These are phyloP conservation scores for Gasterosteus aculeatus DNA, from an alignment of 2,113 vertebrate species.

Conservation along the genomic window DNA sequence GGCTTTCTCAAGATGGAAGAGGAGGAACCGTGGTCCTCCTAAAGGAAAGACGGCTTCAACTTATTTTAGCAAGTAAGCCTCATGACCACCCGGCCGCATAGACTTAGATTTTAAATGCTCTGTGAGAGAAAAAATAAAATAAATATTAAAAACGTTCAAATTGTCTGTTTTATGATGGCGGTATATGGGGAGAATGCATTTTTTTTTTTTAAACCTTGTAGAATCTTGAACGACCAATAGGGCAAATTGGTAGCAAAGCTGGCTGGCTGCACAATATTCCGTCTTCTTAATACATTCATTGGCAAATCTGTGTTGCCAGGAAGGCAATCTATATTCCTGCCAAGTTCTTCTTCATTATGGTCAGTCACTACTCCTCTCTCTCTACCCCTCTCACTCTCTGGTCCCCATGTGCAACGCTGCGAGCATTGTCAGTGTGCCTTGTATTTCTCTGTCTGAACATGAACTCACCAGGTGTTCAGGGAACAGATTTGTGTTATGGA, in stretches of 20 bases:
- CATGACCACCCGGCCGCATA: neutral
- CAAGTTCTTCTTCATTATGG: neutral
- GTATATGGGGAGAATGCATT: neutral
- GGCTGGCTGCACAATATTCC: neutral
- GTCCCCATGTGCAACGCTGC: neutral
- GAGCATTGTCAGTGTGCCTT: neutral
- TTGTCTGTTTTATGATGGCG: neutral
- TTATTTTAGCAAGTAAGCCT: slow-evolving; percentile 1
- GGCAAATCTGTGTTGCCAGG: neutral
- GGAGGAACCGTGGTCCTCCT: neutral
- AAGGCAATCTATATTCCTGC: neutral
- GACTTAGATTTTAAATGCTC: neutral
- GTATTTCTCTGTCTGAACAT: neutral
- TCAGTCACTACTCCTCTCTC: neutral
- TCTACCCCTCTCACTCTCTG: neutral
- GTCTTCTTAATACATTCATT: neutral
- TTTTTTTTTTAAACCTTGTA: neutral
- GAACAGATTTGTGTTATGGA: neutral
- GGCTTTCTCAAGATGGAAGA: slow-evolving; percentile 7
- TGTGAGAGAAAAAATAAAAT: neutral
- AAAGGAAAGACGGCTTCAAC: neutral
- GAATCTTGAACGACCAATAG: neutral
- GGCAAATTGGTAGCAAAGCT: neutral
- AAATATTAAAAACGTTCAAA: neutral
- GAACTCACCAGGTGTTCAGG: neutral